Evolutionary conservation across 2,797 vertebrate species (phyloP), one percentile per base, ranked within the genome.

Genomic region (Pyrocephalus nanus): DNA sequence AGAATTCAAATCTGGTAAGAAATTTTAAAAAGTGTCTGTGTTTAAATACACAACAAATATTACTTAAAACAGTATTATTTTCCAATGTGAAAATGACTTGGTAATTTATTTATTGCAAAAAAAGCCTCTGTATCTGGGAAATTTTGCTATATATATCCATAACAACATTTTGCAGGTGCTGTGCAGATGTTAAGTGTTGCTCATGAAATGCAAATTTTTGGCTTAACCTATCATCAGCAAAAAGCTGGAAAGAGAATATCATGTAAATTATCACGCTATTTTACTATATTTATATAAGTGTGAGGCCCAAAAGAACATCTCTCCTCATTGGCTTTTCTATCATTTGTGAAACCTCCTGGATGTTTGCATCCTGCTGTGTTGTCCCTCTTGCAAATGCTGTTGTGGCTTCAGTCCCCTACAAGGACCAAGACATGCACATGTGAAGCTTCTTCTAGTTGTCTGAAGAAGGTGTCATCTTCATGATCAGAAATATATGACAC

Each of bases 361-460:
- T 67, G 4, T 36, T 66, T 77, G 2, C 60, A 6, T 13, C 18
- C 19, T 32, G 12, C 18, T 65, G 25, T 32, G 51, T 7, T 42
- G 18, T 32, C 12, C 21, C 11, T 14, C 12, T 29, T 53, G 32
- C 19, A 48, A 13, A 27, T 50, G 32, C 2, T 19, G 11, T 6
- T 2, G 5, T 71, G 7, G 16, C 20, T 86, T 18, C 40, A 69
- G 48, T 12, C 7, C 2, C 20, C 21, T 3, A 21, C 0, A 2
- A 36, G 16, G 11, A 78, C 6, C 8, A 32, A 57, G 12, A 3
- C 8, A 6, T 34, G 25, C 18, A 69, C 88, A 79, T 16, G 2
- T 72, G 36, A 51, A 5, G 5, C n/a, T 70, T 77, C 55, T 62
- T 74, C 51, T 38, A 32, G 8, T 62, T 71, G 15, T 67, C 40